A percentile compares a stretch with the other conserved stretches of the same genome.
Evolutionary conservation across 2,797 vertebrate genomes (phyloP).

Genomic region (Notolepis coatsorum): DNA sequence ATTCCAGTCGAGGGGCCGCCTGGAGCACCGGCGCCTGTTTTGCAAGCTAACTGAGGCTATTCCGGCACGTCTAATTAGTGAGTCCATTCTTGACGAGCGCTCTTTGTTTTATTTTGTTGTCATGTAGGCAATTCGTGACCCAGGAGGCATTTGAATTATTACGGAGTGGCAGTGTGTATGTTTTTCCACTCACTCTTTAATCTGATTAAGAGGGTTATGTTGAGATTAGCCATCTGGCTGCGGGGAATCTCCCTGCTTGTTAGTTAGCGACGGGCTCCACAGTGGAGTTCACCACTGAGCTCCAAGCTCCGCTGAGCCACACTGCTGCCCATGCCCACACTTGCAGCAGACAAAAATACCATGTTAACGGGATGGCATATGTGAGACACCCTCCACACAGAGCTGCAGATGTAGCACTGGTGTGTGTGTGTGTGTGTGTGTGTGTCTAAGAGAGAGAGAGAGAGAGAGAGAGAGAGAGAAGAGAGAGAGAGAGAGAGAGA

Average conservation of each 20-base stretch:
- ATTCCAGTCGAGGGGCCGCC: constrained; percentile 63
- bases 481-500: background rate
- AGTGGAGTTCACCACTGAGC: constrained; percentile 70
- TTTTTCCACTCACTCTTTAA: constrained; percentile 16
- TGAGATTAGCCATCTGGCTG: constrained; percentile 78
- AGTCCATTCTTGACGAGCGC: constrained; percentile 53
- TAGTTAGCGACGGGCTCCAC: constrained; percentile 76
- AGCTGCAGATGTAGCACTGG: constrained; percentile 53
- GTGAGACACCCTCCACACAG: constrained; percentile 63
- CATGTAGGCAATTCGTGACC: constrained; percentile 50
- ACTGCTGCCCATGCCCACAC: constrained; percentile 77
- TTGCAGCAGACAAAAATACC: constrained; percentile 79
- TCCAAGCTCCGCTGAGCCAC: constrained; percentile 77
- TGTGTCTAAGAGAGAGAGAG: background rate
- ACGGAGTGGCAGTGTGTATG: constrained; percentile 21
- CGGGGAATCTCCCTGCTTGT: constrained; percentile 76
- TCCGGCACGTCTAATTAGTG: constrained; percentile 61
- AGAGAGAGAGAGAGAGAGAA: background rate
- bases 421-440: constrained; percentile 46
- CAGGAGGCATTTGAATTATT: constrained; percentile 58
- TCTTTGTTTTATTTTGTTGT: constrained; percentile 58
- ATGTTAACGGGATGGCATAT: constrained; percentile 76
- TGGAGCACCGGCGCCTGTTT: constrained; percentile 62
- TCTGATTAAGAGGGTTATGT: constrained; percentile 65
- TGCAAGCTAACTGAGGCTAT: constrained; percentile 50